Conservation (phyloP, 2,888 invertebrate species). For the Stenchaetothrips biformis region DNA sequence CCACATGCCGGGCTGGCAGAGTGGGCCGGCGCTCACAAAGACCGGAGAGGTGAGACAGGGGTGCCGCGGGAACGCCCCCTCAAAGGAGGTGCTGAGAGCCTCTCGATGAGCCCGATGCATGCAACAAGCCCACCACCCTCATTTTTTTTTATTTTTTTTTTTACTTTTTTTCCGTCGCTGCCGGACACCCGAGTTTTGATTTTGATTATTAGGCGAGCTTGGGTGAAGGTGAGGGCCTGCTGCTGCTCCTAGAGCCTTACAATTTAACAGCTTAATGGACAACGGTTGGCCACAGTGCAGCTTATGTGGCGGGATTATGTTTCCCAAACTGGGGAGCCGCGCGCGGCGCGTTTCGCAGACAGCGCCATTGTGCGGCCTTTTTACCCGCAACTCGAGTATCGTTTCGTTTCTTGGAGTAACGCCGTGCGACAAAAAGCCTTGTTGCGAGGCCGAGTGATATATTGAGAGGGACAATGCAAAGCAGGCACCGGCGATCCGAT, state of each 20-base stretch:
- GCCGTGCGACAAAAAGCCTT: not conserved
- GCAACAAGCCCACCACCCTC: not conserved
- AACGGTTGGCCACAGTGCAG: not conserved
- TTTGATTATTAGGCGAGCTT: not conserved
- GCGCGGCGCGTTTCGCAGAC: not conserved
- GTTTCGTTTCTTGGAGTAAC: not conserved
- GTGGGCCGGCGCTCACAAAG: not conserved
- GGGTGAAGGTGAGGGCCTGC: not conserved
- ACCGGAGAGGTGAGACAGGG: not conserved
- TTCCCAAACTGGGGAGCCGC: not conserved
- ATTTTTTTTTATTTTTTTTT: not conserved
- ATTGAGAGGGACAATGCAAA: constrained; percentile 6
- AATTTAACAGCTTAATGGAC: not conserved
- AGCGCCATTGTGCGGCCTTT: not conserved
- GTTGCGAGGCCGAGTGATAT: not conserved
- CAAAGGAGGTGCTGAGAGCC: not conserved
- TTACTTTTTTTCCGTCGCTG: not conserved
- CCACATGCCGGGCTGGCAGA: not conserved
- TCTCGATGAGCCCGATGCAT: not conserved
- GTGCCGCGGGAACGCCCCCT: not conserved
- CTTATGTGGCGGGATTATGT: not conserved
- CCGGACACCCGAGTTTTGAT: not conserved
- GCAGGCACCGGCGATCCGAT: not conserved
- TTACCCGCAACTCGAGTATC: not conserved
- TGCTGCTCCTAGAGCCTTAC: not conserved